Evolutionary conservation across 2,113 vertebrate species (phyloP).

Genomic region (Mungos mungo): DNA sequence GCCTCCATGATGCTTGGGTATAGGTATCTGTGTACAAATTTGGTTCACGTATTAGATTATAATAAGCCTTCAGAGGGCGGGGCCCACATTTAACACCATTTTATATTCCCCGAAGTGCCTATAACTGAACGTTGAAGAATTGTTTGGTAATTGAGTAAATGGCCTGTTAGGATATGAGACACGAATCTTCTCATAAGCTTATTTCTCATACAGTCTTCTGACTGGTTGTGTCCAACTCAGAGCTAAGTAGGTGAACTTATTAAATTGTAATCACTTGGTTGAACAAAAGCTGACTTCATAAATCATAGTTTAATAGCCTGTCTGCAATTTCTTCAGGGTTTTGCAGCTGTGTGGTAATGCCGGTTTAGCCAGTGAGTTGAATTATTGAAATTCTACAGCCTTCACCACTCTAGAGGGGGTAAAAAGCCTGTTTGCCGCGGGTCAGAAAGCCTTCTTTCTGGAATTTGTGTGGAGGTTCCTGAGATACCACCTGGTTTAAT

Average conservation of each 20-base stretch:
- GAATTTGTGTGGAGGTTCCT: slow-evolving; percentile 46
- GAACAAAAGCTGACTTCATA: slow-evolving; percentile 84
- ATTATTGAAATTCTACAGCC: slow-evolving; percentile 79
- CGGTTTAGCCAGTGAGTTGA: slow-evolving; percentile 69
- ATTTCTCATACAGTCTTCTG: slow-evolving; percentile 36
- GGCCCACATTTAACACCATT: not conserved
- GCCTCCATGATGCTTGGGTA: not conserved
- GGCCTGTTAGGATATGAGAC: not conserved
- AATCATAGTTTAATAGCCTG: slow-evolving; percentile 85
- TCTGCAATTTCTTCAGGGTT: slow-evolving; percentile 81
- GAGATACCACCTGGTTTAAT: not conserved
- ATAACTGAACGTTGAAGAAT: not conserved
- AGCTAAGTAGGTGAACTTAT: slow-evolving; percentile 78
- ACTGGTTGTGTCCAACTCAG: slow-evolving; percentile 72
- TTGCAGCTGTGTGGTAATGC: slow-evolving; percentile 68
- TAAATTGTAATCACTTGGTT: slow-evolving; percentile 85
- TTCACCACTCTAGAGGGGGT: slow-evolving; percentile 50
- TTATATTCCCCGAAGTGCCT: not conserved
- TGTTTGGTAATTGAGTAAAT: slow-evolving; percentile 48
- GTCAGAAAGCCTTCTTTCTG: slow-evolving; percentile 51
- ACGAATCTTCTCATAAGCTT: slow-evolving; percentile 10
- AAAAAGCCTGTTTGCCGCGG: slow-evolving; percentile 50
- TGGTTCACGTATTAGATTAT: not conserved
- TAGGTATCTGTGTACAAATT: not conserved
- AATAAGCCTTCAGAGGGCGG: not conserved